phyloP scores from a whole-genome alignment of 2,797 vertebrate species.

The Alcedo quadribrachys region DNA sequence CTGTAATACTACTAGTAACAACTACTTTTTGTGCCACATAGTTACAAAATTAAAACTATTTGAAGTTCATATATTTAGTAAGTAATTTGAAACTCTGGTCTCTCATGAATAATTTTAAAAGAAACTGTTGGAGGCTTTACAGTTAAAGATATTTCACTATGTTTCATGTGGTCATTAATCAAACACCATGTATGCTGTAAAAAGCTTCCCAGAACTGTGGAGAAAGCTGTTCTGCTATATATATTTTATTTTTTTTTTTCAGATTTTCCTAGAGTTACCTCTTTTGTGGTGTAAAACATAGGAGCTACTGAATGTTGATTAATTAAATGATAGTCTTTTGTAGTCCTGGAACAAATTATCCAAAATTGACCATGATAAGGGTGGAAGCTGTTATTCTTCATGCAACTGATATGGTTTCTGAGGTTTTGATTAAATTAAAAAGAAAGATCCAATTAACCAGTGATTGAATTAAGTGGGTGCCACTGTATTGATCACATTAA shows the following conservation, averaged over 20 bases:
- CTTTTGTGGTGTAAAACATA: not conserved
- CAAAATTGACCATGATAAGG: slow-evolving; percentile 48
- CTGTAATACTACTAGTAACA: not conserved
- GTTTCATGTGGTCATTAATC: slow-evolving; percentile 32
- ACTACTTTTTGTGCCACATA: not conserved
- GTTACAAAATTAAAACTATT: not conserved
- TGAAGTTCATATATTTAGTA: not conserved
- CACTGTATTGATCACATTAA: slow-evolving; percentile 57
- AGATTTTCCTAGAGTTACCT: slow-evolving; percentile 2
- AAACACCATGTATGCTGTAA: not conserved
- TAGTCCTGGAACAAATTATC: slow-evolving; percentile 41
- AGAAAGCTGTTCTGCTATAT: not conserved
- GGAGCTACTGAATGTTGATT: slow-evolving; percentile 21
- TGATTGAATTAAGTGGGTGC: slow-evolving; percentile 56
- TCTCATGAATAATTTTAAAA: not conserved
- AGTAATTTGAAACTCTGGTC: not conserved
- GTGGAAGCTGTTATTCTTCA: slow-evolving; percentile 32
- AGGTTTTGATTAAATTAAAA: slow-evolving; percentile 65
- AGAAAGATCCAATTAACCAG: slow-evolving; percentile 52
- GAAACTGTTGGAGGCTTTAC: not conserved
- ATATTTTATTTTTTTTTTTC: not conserved
- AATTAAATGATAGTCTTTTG: slow-evolving; percentile 57
- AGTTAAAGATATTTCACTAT: slow-evolving; percentile 16
- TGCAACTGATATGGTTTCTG: slow-evolving; percentile 35
- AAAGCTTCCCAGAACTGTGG: slow-evolving; percentile 3